Evolutionary conservation across 2,113 vertebrate species (phyloP).

Genomic region (Tiliqua scincoides): DNA sequence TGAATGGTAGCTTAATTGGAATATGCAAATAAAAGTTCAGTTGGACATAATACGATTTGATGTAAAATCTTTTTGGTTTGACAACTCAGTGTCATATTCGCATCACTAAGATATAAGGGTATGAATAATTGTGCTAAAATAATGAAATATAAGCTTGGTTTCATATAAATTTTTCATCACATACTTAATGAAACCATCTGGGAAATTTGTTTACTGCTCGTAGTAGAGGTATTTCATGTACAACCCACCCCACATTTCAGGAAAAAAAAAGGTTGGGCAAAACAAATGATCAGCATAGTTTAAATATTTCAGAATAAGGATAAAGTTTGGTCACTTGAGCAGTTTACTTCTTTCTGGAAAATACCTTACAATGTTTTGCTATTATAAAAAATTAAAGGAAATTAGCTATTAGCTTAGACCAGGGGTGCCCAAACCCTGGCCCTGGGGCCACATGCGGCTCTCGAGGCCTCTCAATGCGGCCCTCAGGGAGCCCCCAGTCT

Average conservation of each 20-base stretch:
- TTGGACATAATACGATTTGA: slow-evolving; percentile 20
- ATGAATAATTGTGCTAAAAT: slow-evolving; percentile 5
- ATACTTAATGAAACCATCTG: slow-evolving; percentile 22
- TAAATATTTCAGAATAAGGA: slow-evolving; percentile 45
- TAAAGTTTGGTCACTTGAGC: slow-evolving; percentile 42
- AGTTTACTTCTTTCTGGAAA: slow-evolving; percentile 56
- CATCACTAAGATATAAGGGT: slow-evolving; percentile 6
- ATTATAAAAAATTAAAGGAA: slow-evolving; percentile 53
- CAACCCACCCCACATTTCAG: slow-evolving; percentile 48
- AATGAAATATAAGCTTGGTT: slow-evolving; percentile 12
- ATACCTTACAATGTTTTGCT: slow-evolving; percentile 62
- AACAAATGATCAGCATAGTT: slow-evolving; percentile 38
- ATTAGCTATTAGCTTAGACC: slow-evolving; percentile 67
- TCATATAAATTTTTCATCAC: slow-evolving; percentile 41
- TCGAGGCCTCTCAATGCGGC: too few species aligned
- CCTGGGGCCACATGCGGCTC: too few species aligned
- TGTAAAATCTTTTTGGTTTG: slow-evolving; percentile 7
- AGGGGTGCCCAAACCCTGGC: too few species aligned
- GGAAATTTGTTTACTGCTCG: slow-evolving; percentile 36
- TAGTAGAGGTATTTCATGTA: slow-evolving; percentile 23
- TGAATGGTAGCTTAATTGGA: not conserved
- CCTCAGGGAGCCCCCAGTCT: too few species aligned
- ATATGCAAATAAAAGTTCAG: not conserved
- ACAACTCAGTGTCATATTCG: not conserved
- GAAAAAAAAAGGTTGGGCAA: not conserved